Base-by-base conservation (phyloP, 2,113 vertebrate species). In the Lagenorhynchus albirostris region DNA sequence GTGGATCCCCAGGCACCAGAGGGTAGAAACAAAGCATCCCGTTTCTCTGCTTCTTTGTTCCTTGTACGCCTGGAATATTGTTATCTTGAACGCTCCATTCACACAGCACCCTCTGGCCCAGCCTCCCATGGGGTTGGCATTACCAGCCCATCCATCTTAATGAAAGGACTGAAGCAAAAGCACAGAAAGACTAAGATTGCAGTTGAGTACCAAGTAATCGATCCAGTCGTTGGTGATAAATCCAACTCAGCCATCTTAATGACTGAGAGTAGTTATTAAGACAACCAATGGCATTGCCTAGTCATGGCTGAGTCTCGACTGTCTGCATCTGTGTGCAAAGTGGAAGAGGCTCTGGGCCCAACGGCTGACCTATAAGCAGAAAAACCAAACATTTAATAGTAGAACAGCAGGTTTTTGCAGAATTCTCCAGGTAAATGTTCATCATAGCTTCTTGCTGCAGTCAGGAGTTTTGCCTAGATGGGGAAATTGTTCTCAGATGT, bases 191-290 rank as follows among this genome's bases (percentile, higher is more conserved):
- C 86, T 50, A 38, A 50, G 73, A 81, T 31, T 63, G 89, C 90
- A 36, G 33, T n/a, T 86, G 79, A 97, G 83, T 58, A 86, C 82
- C 71, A 15, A 67, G 71, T 50, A 36, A 95, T 93, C 12, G 2
- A 97, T 93, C 62, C 2, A 5, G 9, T 95, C 13, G 0, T 7
- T 74, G 83, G 80, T 62, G 44, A 95, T 93, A 93, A 92, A 96
- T 94, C 83, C 82, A 91, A 68, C 85, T 17, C 73, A 58, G 83
- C 55, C 92, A 83, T 44, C 87, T 92, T 87, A 95, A 96, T 62
- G 92, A 79, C 86, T 50, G 71, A 86, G 84, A 89, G 31, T 55
- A 53, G 92, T 86, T 77, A 93, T 91, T 91, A 89, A 94, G 79
- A 92, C 73, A 83, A 41, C 87, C 68, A 50, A 47, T 31, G 73